Evolutionary conservation across 2,113 vertebrate species (phyloP).

Genomic region (Tichodroma muraria): DNA sequence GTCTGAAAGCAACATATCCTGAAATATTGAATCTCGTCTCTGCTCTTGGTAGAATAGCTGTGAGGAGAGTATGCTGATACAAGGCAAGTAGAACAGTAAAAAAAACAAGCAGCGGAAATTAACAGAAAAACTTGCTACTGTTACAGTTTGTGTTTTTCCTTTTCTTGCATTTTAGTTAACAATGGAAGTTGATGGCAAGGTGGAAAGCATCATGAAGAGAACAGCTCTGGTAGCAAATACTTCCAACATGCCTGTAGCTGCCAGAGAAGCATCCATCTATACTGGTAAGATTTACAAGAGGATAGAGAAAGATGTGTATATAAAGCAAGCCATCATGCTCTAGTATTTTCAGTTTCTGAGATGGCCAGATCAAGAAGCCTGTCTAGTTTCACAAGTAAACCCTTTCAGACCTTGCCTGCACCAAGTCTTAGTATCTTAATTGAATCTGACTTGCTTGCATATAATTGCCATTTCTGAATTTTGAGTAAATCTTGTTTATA

Average conservation of each 20-base stretch:
- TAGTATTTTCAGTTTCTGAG: not conserved
- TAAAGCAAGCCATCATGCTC: not conserved
- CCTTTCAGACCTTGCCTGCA: not conserved
- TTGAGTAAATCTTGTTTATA: not conserved
- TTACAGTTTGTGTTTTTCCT: not conserved
- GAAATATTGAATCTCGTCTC: not conserved
- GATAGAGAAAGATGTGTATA: not conserved
- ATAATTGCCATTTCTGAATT: not conserved
- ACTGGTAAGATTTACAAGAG: conserved; percentile 77
- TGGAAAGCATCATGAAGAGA: conserved; percentile 98
- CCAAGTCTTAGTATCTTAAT: not conserved
- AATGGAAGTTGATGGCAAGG: conserved; percentile 95
- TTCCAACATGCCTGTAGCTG: conserved; percentile 98
- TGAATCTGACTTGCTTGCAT: not conserved
- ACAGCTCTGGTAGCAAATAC: conserved; percentile 97
- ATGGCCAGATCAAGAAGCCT: not conserved
- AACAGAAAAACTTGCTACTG: not conserved
- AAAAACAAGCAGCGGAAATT: not conserved
- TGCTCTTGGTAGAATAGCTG: not conserved
- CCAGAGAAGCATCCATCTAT: conserved; percentile 97
- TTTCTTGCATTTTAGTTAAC: conserved; percentile 79
- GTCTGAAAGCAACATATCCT: not conserved
- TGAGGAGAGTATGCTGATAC: not conserved
- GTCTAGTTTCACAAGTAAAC: not conserved
- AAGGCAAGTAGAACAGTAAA: not conserved